Evolutionary conservation across 2,113 vertebrate species (phyloP).

Genomic region (Macrotus californicus): DNA sequence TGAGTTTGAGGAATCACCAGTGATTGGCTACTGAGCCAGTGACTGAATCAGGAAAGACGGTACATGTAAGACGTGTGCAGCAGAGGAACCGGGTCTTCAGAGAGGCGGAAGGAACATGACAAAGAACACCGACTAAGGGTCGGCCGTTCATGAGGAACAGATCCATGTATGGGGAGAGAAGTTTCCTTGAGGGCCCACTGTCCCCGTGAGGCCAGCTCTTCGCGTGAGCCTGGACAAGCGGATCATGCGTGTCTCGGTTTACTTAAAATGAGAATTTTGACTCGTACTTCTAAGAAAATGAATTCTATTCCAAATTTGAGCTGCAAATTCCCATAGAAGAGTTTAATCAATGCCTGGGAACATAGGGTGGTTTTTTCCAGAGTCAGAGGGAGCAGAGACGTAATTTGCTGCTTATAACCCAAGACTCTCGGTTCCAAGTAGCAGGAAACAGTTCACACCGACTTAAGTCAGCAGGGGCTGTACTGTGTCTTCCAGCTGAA

Average conservation of each 20-base stretch:
- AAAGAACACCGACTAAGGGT: background rate
- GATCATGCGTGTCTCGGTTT: background rate
- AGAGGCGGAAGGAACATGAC: background rate
- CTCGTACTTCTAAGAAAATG: slow-evolving; percentile 24
- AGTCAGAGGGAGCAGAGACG: background rate
- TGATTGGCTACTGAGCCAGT: too few relatives aligned
- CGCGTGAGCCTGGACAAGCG: background rate
- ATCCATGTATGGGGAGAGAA: too few relatives aligned
- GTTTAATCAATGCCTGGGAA: background rate
- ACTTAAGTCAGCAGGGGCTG: background rate
- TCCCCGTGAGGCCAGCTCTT: background rate
- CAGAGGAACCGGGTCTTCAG: too few relatives aligned
- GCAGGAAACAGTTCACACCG: background rate
- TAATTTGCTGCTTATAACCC: background rate
- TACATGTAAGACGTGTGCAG: rapidly evolving
- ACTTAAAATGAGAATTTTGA: background rate
- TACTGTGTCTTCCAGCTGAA: background rate
- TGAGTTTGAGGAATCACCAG: too few relatives aligned
- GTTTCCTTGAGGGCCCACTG: background rate
- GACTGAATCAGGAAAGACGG: background rate
- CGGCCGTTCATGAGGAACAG: background rate
- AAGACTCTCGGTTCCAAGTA: background rate
- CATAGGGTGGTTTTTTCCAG: background rate
- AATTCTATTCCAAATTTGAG: background rate
- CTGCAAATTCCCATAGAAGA: background rate